Evolutionary conservation across 2,797 vertebrate genomes (phyloP), one percentile per base, ranked within the genome.

Genomic region (Lithobates pipiens): DNA sequence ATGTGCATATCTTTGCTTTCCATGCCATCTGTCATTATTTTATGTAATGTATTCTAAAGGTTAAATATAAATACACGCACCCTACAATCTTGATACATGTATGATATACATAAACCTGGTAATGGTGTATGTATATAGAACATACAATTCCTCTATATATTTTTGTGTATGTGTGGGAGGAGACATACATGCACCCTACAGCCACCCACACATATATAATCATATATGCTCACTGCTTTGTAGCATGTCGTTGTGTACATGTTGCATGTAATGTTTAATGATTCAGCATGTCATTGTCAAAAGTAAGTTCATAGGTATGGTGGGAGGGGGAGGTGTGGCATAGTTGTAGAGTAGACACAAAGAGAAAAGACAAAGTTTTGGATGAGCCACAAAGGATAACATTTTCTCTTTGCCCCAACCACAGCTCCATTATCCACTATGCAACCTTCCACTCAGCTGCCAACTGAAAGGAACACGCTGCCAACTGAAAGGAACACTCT

Each of bases 221-320:
- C 68, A 57, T 71, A 72, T 84, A 63, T 67, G 25, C 39, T 68
- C 69, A 75, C 81, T 69, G 70, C 85, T 79, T 83, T 80, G 23
- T 75, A 42, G 85, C 85, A 83, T 87, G 85, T 68, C 25, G 72
- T 65, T 18, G 74, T 39, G 36, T 54, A 78, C 67, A 68, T 25
- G 25, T 72, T 86, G 85, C 85, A 82, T 86, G 85, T 18, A 29
- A 68, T 13, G 13, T 67, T 39, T 68, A 29, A 72, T 36, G 68
- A 46, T 21, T 23, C 13, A 57, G 69, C 69, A 81, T 81, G 79
- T 18, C 50, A 54, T 54, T 54, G 50, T 13, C 44, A 46, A 11
- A 11, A 46, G 44, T 32, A 61, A 16, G n/a, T 57, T 32, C 71
- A 3, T 77, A 23, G 16, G 42, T 65, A 29, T 23, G 54, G 10